Conservation (phyloP, 2,888 invertebrate species). For the Pristionchus entomophagus region DNA sequence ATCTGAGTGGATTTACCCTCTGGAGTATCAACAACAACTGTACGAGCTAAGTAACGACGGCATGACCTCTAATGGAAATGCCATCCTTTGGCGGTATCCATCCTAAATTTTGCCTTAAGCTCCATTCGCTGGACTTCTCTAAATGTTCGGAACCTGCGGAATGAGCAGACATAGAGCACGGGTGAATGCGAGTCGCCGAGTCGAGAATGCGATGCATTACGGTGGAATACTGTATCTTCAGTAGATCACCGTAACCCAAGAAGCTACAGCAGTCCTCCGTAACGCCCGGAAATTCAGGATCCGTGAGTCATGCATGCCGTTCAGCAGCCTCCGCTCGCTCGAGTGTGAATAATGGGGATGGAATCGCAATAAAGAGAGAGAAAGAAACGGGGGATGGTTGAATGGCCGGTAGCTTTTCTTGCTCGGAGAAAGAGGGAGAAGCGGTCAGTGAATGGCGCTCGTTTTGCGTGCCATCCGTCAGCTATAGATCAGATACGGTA, state of each 20-base stretch:
- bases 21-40: not conserved
- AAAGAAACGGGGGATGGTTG: not conserved
- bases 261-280: not conserved
- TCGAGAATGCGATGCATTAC: too few species aligned
- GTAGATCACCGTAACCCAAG: too few species aligned
- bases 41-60: not conserved
- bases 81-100: too few species aligned
- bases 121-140: too few species aligned
- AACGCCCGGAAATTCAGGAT: too few species aligned
- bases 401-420: constrained; percentile 2
- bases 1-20: not conserved
- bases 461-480: not conserved
- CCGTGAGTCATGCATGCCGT: not conserved
- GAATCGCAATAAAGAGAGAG: not conserved
- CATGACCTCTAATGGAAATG: not conserved
- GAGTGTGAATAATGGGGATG: constrained; percentile 24
- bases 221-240: too few species aligned
- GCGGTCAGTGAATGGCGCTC: not conserved
- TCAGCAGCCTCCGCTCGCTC: not conserved
- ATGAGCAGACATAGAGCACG: too few species aligned
- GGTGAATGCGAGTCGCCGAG: too few species aligned
- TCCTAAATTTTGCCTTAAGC: too few species aligned
- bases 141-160: too few species aligned
- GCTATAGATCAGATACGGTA: not conserved
- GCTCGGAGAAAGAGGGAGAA: not conserved